Evolutionary conservation across 2,113 vertebrate species (phyloP), one percentile per base, ranked within the genome.

Genomic region (Pitta sordida): DNA sequence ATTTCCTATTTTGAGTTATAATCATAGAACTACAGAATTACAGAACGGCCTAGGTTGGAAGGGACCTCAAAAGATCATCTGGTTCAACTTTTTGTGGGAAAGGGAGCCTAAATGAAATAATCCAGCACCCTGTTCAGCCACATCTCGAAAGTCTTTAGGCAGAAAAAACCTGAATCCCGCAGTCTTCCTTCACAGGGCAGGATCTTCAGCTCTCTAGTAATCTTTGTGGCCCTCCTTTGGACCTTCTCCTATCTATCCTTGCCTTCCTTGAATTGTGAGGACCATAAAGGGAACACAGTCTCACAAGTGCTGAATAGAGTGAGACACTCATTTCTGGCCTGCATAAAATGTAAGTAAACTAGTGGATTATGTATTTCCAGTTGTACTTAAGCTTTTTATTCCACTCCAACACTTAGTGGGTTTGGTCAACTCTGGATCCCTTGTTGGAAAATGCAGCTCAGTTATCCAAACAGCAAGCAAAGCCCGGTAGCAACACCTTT

Each of bases 391-490:
- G 8, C 43, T 79, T 41, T 14, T 37, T 10, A 30, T 87, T 49
- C 4, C 3, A 67, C 36, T 62, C 39, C 15, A 52, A 2, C 52
- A 55, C 11, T 69, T 62, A 39, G 2, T 30, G 24, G 0, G 8
- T 81, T 84, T 64, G 27, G 7, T 10, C 58, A 60, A 5, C 10
- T 53, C 7, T 64, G 30, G 10, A 51, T 63, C 13, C 11, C 14
- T n/a, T 80, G 14, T 7, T 46, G 43, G 34, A 83, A 88, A 83
- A 90, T 3, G 12, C 11, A 86, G 36, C 9, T 68, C 4, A 3
- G 41, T 34, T 74, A 65, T 32, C 15, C 22, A 78, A 70, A 37
- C 6, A 55, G 32, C 34, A 68, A 34, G 14, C 29, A 26, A 60
- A 71, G 29, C 9, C 52, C 73, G 24, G 36, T 49, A 14, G 10